Conservation (phyloP, 2,797 vertebrate species). For the Acrocephalus scirpaceus region DNA sequence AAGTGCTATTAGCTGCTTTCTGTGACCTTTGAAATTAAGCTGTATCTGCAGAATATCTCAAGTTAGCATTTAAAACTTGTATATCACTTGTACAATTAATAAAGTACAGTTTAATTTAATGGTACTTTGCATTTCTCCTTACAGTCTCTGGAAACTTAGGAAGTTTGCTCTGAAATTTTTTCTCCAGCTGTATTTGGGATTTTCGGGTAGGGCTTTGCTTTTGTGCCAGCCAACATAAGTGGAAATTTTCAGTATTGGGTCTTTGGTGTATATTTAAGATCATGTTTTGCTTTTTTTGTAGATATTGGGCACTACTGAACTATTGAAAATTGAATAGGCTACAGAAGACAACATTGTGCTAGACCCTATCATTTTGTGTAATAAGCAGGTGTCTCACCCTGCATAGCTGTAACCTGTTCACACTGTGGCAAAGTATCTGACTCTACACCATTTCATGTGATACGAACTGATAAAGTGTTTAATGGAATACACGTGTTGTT, state of each 20-base stretch:
- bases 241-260: neutral
- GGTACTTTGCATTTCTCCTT: neutral
- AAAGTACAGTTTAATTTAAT: neutral
- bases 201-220: neutral
- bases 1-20: neutral
- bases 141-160: neutral
- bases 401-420: neutral
- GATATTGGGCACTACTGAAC: neutral
- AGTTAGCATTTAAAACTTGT: neutral
- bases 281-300: neutral
- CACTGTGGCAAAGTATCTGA: neutral
- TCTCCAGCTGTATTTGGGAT: neutral
- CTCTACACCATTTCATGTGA: neutral
- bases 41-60: neutral
- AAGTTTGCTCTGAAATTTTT: neutral
- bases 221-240: neutral
- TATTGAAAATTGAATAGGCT: neutral
- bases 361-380: neutral
- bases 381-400: neutral
- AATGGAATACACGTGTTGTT: neutral
- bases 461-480: neutral
- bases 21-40: slow-evolving; percentile 16
- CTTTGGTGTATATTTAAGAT: neutral
- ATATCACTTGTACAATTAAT: neutral
- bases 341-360: neutral